Evolutionary conservation across 2,888 invertebrate genomes (phyloP).

Genomic region (Asteroscopus sphinx): DNA sequence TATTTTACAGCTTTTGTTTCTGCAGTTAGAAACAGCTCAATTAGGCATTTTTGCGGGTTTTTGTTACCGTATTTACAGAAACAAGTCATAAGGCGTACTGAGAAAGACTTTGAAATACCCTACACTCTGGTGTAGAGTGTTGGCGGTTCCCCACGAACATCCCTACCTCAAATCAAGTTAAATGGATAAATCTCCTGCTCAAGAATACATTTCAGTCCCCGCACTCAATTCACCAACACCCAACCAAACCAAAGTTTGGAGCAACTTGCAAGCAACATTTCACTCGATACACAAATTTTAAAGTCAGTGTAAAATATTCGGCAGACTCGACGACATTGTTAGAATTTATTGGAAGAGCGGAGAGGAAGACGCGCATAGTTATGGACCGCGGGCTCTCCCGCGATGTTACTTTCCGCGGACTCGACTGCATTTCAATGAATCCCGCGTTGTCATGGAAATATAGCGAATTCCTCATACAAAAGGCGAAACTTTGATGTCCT

Average conservation of each 20-base stretch:
- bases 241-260: conserved; percentile 22
- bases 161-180: not conserved
- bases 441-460: conserved; percentile 70
- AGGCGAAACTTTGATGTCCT: conserved; percentile 54
- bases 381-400: conserved; percentile 63
- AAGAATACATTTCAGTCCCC: not conserved
- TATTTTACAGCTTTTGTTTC: too few species aligned
- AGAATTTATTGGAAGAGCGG: conserved; percentile 71
- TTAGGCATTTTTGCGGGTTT: too few species aligned
- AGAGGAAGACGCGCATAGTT: conserved; percentile 63
- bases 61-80: too few species aligned
- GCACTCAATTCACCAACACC: not conserved
- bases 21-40: too few species aligned
- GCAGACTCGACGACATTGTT: conserved; percentile 66
- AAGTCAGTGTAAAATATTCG: conserved; percentile 51
- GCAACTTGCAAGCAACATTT: conserved; percentile 29
- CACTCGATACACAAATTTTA: conserved; percentile 46
- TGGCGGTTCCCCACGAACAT: not conserved
- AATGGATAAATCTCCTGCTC: not conserved
- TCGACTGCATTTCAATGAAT: conserved; percentile 69
- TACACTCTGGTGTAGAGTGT: too few species aligned
- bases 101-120: too few species aligned
- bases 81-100: too few species aligned
- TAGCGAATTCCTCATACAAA: conserved; percentile 62
- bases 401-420: conserved; percentile 63